Evolutionary conservation across 2,888 invertebrate genomes (phyloP).

Genomic region (Catocala sponsa): DNA sequence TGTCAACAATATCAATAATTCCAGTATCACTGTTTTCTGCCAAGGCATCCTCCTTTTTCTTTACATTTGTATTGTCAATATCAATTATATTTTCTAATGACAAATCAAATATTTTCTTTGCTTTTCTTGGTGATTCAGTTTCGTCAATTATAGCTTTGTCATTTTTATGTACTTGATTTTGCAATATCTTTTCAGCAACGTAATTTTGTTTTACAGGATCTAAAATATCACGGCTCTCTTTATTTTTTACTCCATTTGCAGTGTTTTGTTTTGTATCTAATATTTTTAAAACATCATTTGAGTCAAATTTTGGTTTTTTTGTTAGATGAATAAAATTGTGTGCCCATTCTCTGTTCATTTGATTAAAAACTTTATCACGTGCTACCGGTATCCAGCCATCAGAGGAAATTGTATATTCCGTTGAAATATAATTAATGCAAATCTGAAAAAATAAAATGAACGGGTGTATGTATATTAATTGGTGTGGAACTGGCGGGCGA

Average conservation of each 20-base stretch:
- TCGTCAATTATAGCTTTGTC: background rate
- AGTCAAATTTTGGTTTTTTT: background rate
- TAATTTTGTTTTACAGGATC: background rate
- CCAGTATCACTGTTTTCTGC: slow-evolving; percentile 1
- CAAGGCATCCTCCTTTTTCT: background rate
- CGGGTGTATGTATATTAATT: background rate
- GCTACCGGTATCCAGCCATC: slow-evolving; percentile 58
- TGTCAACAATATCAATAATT: background rate
- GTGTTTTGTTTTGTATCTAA: background rate
- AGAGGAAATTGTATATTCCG: slow-evolving; percentile 21
- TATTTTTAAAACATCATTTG: background rate
- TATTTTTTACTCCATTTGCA: slow-evolving; percentile 1
- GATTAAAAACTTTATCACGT: slow-evolving; percentile 39
- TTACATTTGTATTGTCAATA: background rate
- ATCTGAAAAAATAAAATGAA: slow-evolving; percentile 25
- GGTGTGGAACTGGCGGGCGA: background rate
- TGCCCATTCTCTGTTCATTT: slow-evolving; percentile 25
- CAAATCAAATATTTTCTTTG: slow-evolving; percentile 20
- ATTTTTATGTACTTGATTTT: background rate
- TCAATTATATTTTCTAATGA: background rate
- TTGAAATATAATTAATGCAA: slow-evolving; percentile 6
- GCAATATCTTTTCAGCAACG: background rate
- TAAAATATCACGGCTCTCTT: background rate
- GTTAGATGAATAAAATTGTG: slow-evolving; percentile 12
- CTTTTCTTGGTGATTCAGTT: slow-evolving; percentile 22